Conservation (phyloP, 2,797 vertebrate species). For the Brachyrhaphis roseni region DNA sequence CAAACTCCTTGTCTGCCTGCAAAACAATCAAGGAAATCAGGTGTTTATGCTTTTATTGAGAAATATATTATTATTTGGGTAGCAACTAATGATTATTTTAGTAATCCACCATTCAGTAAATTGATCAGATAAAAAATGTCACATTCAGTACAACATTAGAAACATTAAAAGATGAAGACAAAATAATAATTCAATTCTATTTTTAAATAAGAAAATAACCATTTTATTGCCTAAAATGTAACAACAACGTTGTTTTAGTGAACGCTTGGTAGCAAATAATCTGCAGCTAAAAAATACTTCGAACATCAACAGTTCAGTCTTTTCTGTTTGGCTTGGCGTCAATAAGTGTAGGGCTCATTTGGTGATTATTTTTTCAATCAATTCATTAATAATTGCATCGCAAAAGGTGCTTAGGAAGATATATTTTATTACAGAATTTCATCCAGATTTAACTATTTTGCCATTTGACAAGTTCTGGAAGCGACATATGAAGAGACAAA, state of each 20-base stretch:
- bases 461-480: not conserved
- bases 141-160: no score
- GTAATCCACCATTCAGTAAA: not conserved
- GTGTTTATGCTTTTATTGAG: slow-evolving; percentile 41
- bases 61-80: slow-evolving; percentile 22
- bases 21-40: slow-evolving; percentile 12
- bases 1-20: slow-evolving; percentile 97
- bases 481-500: not conserved
- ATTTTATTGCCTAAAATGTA: not conserved
- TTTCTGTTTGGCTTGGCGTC: not conserved
- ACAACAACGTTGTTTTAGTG: not conserved
- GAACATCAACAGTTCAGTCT: not conserved
- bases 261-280: no score
- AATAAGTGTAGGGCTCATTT: not conserved
- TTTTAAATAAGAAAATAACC: not conserved
- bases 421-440: not conserved
- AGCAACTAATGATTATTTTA: not conserved
- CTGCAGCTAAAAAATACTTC: not conserved
- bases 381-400: not conserved
- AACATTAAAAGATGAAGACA: not conserved
- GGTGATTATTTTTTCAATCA: not conserved
- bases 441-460: not conserved
- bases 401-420: not conserved
- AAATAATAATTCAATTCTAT: not conserved
- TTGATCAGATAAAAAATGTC: not conserved